Evolutionary conservation across 2,888 invertebrate genomes (phyloP), one percentile per base, ranked within the genome.

Genomic region (Callosobruchus maculatus): DNA sequence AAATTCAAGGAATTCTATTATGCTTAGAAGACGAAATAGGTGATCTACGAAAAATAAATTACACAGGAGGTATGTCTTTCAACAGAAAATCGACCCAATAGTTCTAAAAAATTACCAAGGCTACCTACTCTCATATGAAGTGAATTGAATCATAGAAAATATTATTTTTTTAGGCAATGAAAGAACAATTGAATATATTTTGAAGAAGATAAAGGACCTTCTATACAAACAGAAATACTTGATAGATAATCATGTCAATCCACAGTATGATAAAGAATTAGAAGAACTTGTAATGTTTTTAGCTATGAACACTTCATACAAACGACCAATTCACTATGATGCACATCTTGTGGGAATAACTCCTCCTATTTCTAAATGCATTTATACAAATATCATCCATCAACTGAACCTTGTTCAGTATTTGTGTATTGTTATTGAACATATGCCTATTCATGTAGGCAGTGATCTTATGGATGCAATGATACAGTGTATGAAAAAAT

Each of bases 241-340:
- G n/a, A 77, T 76, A 71, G 72, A 82, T 71, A 72, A 76, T 2
- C 73, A 77, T 71, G 73, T 78, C 9, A 80, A 80, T 26, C 70
- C 71, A 26, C 71, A 74, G 22, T 80, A 72, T 71, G 71, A 77
- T 20, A 76, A 80, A 30, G 76, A 83, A 73, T 70, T 86, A 18
- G 80, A 83, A 74, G 79, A 83, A 70, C 77, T 84, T 26, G 75
- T 81, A 0, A 76, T 82, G 3, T 84, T 86, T 71, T 75, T 87
- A 9, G 81, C 85, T 7, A 72, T 86, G 68, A 87, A 87, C 76
- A 83, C 85, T 7, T 80, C 82, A 30, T 85, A 84, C 76, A 79
- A 81, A 70, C 73, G 70, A 71, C 74, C 79, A 20, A 70, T 78
- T 7, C 74, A 81, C 30, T 74, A 82, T n/a, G 80, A 84, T 72